These are phyloP conservation scores for Catocala nupta DNA, from an alignment of 2,888 invertebrate genomes.

Conservation along the genomic window DNA sequence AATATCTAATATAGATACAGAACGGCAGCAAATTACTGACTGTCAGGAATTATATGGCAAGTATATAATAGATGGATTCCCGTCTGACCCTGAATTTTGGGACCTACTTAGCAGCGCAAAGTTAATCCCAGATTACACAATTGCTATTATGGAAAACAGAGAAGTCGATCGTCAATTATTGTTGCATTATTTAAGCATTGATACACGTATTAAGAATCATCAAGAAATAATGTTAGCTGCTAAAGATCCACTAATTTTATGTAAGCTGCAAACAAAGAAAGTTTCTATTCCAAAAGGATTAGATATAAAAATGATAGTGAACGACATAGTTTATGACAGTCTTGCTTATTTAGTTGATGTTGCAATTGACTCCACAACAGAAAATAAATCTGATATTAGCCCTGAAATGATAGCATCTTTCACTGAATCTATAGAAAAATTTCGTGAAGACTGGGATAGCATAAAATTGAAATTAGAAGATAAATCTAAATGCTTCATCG, in stretches of 20 bases:
- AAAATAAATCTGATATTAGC: constrained; percentile 47
- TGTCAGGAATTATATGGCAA: constrained; percentile 74
- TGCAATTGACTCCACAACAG: neutral
- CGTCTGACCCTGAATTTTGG: constrained; percentile 82
- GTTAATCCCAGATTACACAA: constrained; percentile 85
- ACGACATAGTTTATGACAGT: constrained; percentile 51
- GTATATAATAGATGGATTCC: constrained; percentile 89
- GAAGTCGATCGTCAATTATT: constrained; percentile 71
- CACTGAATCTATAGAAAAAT: constrained; percentile 68
- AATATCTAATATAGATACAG: constrained; percentile 72
- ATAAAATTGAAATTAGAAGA: constrained; percentile 80
- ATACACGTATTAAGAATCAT: constrained; percentile 62
- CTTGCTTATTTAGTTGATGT: constrained; percentile 15
- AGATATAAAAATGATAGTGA: constrained; percentile 60
- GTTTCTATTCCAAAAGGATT: constrained; percentile 31
- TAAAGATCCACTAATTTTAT: constrained; percentile 70
- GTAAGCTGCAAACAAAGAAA: constrained; percentile 57
- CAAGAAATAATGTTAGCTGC: constrained; percentile 63
- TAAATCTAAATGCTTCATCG: constrained; percentile 68
- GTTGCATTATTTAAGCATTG: constrained; percentile 71
- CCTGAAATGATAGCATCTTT: constrained; percentile 53
- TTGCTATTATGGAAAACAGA: constrained; percentile 85
- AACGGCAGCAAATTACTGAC: constrained; percentile 59
- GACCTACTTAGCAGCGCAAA: constrained; percentile 73
- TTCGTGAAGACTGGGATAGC: constrained; percentile 73